phyloP scores from a whole-genome alignment of 2,888 invertebrate species.

The Griposia aprilina region DNA sequence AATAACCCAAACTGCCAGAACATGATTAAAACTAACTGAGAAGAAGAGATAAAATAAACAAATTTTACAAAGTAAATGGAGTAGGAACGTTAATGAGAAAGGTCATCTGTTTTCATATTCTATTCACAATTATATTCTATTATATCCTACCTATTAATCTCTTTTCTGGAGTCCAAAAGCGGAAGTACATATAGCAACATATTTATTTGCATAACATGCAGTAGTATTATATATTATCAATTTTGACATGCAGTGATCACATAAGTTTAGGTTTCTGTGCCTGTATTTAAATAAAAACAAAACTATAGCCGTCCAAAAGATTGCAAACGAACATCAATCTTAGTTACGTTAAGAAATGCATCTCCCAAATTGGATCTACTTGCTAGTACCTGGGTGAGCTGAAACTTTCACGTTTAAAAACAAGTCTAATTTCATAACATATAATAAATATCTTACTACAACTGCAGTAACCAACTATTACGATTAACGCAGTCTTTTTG shows the following conservation, averaged over 20 bases:
- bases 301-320: not conserved
- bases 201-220: too few relatives aligned
- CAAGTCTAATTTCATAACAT: slow-evolving; percentile 42
- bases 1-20: too few relatives aligned
- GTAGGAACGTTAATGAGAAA: not conserved
- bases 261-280: not conserved
- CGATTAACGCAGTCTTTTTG: slow-evolving; percentile 31
- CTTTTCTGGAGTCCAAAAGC: not conserved
- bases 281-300: not conserved
- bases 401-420: slow-evolving; percentile 8
- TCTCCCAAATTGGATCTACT: not conserved
- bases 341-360: slow-evolving; percentile 18
- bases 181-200: too few relatives aligned
- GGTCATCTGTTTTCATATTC: not conserved
- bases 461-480: slow-evolving; percentile 19
- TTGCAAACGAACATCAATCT: slow-evolving; percentile 5
- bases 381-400: not conserved
- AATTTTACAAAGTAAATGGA: too few relatives aligned
- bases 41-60: too few relatives aligned
- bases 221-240: too few relatives aligned
- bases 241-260: not conserved
- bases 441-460: slow-evolving; percentile 8
- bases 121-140: too few relatives aligned
- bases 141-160: too few relatives aligned
- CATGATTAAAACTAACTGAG: too few relatives aligned